Base-by-base conservation (phyloP, 2,888 invertebrate genomes). In the Argynnis bischoffii region DNA sequence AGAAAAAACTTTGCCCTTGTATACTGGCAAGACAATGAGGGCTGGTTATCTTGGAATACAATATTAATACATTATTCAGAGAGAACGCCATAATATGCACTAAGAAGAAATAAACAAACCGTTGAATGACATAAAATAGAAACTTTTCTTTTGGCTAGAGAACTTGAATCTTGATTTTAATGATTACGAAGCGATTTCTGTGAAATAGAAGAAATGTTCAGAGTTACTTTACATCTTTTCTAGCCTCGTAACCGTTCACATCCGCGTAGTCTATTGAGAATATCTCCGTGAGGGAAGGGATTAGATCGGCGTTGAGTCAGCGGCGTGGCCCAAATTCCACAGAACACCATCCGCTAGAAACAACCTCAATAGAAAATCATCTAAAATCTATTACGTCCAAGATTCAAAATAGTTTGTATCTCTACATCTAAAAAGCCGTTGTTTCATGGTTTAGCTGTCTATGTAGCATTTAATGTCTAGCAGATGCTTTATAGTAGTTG, bases 301-400 rank as follows among this genome's bases (percentile, higher is more conserved):
- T 87, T 89, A 87, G 86, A 86, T 84, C 84, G 79, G 78, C 79
- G 89, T 89, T 91, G 92, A 92, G 85, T 92, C 91, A 92, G 88
- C 89, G 83, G 79, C 80, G 82, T 91, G 91, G 80, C 89, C 92
- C 89, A 92, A 91, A 92, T 92, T 88, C 91, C 90, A 82, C 73
- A 80, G 83, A 78, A 86, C 85, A 87, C 87, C 91, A 92, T 92
- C 90, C 81, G 80, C 77, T 82, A 72, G 75, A 73, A 73, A 70
- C 53, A 55, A 48, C 46, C 59, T 74, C 81, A 86, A 75, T 74
- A 76, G 68, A 90, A 84, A 81, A 78, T 69, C 76, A 74, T 81
- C 85, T 79, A 67, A 80, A 80, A 57, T 48, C n/a, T 63, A 56
- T 69, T 63, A 26, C 51, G 0, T 16, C 63, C 79, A 85, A 73